These are phyloP conservation scores for Trypoxylus dichotomus DNA, from an alignment of 1,140 invertebrate genomes.

Conservation along the genomic window DNA sequence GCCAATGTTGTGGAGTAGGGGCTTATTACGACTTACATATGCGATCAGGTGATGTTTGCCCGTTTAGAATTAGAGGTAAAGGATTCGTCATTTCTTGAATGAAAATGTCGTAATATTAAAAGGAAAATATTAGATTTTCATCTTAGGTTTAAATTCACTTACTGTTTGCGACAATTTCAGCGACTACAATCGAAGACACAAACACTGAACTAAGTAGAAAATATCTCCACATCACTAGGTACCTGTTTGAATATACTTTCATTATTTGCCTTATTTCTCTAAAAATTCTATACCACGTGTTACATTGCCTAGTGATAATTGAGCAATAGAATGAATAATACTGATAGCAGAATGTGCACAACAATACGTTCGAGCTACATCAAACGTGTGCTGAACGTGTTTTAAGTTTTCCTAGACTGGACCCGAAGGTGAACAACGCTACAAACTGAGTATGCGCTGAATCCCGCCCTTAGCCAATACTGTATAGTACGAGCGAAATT, in stretches of 20 bases:
- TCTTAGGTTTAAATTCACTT: neutral
- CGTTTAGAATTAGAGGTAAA: neutral
- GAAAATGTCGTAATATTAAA: neutral
- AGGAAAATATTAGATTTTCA: neutral
- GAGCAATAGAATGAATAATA: conserved; percentile 14
- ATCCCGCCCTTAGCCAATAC: conserved; percentile 18
- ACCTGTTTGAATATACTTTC: neutral
- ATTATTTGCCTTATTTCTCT: neutral
- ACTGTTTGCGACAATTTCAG: neutral
- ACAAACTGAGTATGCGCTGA: conserved; percentile 1
- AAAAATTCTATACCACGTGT: neutral
- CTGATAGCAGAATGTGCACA: neutral
- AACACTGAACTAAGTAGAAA: conserved; percentile 17
- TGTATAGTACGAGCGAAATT: neutral
- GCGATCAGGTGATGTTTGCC: neutral
- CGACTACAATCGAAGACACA: conserved; percentile 11
- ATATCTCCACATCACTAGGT: conserved; percentile 3
- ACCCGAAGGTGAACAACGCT: neutral
- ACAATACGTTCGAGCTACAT: neutral
- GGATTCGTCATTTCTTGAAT: neutral
- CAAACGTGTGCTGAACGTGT: neutral
- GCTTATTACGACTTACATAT: neutral
- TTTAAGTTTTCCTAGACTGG: neutral
- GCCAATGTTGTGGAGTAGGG: neutral
- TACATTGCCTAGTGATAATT: neutral